Percentiles rank a stretch among this genome's conserved stretches.
Conservation (phyloP, 2,888 invertebrate species). For the Synanthedon formicaeformis region DNA sequence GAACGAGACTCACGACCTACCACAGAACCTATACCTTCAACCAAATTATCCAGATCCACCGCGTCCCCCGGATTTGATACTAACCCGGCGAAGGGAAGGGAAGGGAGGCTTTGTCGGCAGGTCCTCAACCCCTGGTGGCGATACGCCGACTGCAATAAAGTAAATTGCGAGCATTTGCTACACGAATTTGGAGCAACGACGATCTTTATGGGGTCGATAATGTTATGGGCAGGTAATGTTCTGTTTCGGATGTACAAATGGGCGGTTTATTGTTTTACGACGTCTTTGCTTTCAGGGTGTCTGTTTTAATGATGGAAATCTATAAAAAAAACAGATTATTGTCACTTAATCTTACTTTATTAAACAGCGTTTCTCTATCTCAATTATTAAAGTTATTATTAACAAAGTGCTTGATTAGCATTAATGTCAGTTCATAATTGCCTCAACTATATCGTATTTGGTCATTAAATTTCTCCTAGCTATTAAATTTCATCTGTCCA, state of each 20-base stretch:
- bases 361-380: too few species aligned
- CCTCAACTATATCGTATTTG: too few species aligned
- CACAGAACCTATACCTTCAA: constrained; percentile 32
- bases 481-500: too few species aligned
- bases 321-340: too few species aligned
- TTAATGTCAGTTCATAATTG: too few species aligned
- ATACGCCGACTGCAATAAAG: constrained; percentile 58
- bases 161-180: constrained; percentile 65
- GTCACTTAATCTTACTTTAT: too few species aligned
- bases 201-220: constrained; percentile 62
- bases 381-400: too few species aligned
- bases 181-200: constrained; percentile 54
- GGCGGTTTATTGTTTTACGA: constrained; percentile 57
- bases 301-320: not conserved
- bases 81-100: constrained; percentile 7
- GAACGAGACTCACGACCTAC: constrained; percentile 34
- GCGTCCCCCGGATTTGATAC: constrained; percentile 9
- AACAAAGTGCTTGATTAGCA: too few species aligned
- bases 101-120: constrained; percentile 18
- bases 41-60: constrained; percentile 25
- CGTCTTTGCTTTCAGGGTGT: constrained; percentile 12
- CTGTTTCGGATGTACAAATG: constrained; percentile 54
- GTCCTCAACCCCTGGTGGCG: constrained; percentile 27
- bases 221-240: constrained; percentile 66
- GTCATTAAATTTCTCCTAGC: too few species aligned